Evolutionary conservation across 2,797 vertebrate genomes (phyloP).

Genomic region (Diglossa cyanea): DNA sequence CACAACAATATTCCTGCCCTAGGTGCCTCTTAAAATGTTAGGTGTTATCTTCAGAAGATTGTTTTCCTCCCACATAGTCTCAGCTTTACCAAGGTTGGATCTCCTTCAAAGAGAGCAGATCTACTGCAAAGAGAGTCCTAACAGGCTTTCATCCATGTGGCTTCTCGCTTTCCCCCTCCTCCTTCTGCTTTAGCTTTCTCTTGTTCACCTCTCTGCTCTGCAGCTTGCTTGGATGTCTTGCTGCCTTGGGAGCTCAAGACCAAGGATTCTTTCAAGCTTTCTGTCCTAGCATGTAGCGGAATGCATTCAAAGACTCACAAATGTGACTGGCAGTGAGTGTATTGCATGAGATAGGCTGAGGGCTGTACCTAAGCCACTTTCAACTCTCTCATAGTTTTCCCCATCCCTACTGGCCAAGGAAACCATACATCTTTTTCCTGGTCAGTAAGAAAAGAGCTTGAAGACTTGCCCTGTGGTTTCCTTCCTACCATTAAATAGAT

Average conservation of each 20-base stretch:
- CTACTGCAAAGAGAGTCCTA: neutral
- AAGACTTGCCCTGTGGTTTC: neutral
- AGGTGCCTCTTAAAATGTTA: neutral
- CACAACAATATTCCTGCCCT: neutral
- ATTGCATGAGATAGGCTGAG: neutral
- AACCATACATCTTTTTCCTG: neutral
- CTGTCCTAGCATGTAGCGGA: neutral
- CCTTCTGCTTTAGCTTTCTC: neutral
- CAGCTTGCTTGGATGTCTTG: neutral
- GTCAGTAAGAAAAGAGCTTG: neutral
- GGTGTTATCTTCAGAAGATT: neutral
- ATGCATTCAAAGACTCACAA: neutral
- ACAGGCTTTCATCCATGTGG: neutral
- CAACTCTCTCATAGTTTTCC: neutral
- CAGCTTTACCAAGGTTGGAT: conserved; percentile 3
- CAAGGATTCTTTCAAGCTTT: neutral
- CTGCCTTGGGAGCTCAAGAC: neutral
- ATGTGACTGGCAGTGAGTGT: neutral
- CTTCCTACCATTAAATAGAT: neutral
- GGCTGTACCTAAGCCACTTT: neutral
- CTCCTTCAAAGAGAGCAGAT: conserved; percentile 18
- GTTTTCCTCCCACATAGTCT: neutral
- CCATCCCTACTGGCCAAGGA: neutral
- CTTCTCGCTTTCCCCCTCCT: neutral
- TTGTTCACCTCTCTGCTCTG: neutral